These are phyloP conservation scores for Nematostella vectensis DNA, from an alignment of 92 coral and sea anemone species.

Conservation along the genomic window DNA sequence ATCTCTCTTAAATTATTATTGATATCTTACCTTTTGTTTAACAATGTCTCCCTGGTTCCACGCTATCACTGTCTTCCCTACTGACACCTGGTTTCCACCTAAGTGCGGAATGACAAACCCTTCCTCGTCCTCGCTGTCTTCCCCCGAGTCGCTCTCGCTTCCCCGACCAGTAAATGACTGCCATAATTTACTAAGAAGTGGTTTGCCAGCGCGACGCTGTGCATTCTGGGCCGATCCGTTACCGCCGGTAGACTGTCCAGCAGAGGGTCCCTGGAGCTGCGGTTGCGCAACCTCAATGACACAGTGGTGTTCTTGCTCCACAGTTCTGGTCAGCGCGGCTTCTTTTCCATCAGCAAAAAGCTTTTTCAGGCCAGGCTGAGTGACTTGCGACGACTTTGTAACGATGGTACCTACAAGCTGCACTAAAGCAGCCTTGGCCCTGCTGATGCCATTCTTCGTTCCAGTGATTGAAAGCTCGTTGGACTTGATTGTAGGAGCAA, in stretches of 20 bases:
- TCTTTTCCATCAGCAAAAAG: constrained; percentile 43
- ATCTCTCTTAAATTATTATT: constrained; percentile 2
- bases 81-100: too few species aligned
- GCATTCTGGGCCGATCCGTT: too few species aligned
- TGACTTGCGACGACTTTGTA: constrained; percentile 8
- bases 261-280: not conserved
- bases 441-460: constrained; percentile 48
- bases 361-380: constrained; percentile 56
- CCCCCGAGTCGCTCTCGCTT: too few species aligned
- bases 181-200: too few species aligned
- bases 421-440: constrained; percentile 11
- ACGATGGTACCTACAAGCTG: constrained; percentile 12
- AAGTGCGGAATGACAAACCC: too few species aligned
- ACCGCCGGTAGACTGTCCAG: not conserved
- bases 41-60: constrained; percentile 71
- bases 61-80: constrained; percentile 41
- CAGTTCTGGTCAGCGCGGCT: constrained; percentile 36
- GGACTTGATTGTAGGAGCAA: constrained; percentile 23
- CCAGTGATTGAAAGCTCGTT: constrained; percentile 48
- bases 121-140: too few species aligned
- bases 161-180: too few species aligned
- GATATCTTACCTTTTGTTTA: constrained; percentile 50
- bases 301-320: constrained; percentile 51
- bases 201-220: too few species aligned
- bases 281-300: constrained; percentile 14